phyloP scores from a whole-genome alignment of 2,113 vertebrate species.

The Protobothrops mucrosquamatus region DNA sequence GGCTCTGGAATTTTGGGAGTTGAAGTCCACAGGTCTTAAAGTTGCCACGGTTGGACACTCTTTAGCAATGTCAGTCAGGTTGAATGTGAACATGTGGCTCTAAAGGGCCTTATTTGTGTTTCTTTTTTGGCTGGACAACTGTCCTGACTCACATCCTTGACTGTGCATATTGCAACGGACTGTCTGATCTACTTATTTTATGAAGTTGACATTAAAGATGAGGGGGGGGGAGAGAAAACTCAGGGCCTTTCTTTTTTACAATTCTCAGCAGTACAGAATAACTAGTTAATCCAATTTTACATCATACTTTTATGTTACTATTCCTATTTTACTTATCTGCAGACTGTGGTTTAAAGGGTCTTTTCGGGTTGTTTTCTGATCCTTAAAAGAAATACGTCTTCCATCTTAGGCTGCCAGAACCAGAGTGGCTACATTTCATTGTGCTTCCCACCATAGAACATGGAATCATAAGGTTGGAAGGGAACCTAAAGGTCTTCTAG shows the following conservation, averaged over 20 bases:
- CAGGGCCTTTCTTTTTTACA: neutral
- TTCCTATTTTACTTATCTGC: neutral
- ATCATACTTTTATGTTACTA: neutral
- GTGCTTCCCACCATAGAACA: neutral
- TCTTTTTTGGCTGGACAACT: neutral
- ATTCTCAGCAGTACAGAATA: neutral
- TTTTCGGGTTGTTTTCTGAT: neutral
- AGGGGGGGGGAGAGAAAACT: neutral
- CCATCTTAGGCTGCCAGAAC: neutral
- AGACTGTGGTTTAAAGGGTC: neutral
- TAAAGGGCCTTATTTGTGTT: neutral
- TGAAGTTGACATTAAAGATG: neutral
- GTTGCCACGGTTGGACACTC: neutral
- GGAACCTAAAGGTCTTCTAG: neutral
- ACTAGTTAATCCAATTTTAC: neutral
- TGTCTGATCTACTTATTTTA: neutral
- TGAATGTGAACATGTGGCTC: neutral
- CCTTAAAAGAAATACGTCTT: neutral
- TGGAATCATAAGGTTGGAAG: neutral
- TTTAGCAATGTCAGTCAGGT: neutral
- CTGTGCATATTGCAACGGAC: neutral
- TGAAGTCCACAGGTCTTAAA: neutral
- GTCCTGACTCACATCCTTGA: neutral
- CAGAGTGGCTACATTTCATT: neutral
- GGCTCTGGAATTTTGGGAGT: neutral